A percentile compares a stretch with the other conserved stretches of the same genome.
These are phyloP conservation scores for Asarcornis scutulata DNA, from an alignment of 2,113 vertebrate species.

Conservation along the genomic window DNA sequence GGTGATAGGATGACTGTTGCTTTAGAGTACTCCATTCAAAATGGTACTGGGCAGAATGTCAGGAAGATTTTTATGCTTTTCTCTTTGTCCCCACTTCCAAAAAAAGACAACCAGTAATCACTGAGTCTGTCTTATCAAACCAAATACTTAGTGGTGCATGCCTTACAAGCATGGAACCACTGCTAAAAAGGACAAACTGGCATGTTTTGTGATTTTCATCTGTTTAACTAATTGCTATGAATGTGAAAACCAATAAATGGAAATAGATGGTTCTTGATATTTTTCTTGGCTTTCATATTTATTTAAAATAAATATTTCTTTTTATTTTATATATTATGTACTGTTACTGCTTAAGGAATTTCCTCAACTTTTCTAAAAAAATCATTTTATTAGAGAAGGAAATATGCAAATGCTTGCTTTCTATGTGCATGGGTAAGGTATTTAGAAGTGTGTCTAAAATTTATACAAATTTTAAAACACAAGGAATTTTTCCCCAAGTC, in stretches of 20 bases:
- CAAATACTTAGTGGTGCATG: not conserved
- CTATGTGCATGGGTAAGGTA: not conserved
- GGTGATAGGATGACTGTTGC: not conserved
- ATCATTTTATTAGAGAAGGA: not conserved
- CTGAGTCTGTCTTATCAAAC: not conserved
- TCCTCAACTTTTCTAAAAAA: not conserved
- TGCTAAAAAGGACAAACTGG: not conserved
- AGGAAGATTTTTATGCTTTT: not conserved
- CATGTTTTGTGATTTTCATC: not conserved
- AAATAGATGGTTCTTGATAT: not conserved
- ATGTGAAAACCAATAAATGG: not conserved
- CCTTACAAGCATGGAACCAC: not conserved
- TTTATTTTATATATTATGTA: not conserved
- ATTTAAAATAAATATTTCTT: not conserved
- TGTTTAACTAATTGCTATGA: not conserved
- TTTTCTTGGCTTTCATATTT: not conserved
- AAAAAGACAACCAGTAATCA: not conserved
- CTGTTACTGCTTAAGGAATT: not conserved
- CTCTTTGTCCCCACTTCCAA: not conserved
- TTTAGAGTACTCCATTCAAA: not conserved
- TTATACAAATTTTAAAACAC: not conserved
- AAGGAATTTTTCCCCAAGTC: not conserved
- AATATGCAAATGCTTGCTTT: not conserved
- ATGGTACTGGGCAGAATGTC: not conserved
- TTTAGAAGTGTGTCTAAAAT: constrained; percentile 4